Base-by-base conservation (phyloP, 2,113 vertebrate species). In the Bubalus kerabau region DNA sequence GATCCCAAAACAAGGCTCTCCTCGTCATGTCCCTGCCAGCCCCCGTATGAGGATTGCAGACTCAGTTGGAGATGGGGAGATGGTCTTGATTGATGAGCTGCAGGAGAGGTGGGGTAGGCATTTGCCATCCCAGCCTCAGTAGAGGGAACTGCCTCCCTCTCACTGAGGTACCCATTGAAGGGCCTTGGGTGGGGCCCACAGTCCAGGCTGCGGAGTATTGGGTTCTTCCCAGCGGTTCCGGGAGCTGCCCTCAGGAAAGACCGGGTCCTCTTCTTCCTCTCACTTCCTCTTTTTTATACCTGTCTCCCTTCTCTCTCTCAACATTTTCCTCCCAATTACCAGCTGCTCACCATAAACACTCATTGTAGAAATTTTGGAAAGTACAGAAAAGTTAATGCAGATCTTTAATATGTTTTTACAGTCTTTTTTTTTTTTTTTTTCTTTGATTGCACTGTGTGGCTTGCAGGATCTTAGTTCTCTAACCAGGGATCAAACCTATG, bases 361-460 rank as follows among this genome's bases (percentile, higher is more conserved):
- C 50, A 8, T 13, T 52, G 28, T 54, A 50, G 56, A 91, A 78
- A 87, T 64, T 91, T 88, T 76, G 64, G 71, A 84, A 96, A 74
- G 81, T 94, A 90, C 46, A 96, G 80, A 84, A 52, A 91, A 88
- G 54, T 92, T 91, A 83, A n/a, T 83, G 50, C n/a, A 54, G 52
- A n/a, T 87, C 50, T 92, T 92, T 84, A 90, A 36, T 90, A 12
- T 91, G 13, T 74, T 7, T 46, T 95, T 95, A 40, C 23, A 59
- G 17, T 52, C 24, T 62, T 88, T 83, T 81, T 48, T 71, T 36
- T 26, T 28, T n/a, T 19, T 36, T n/a, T 26, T 28, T n/a, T 19
- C 23, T 80, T 80, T 30, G 46, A 48, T 48, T 9, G 8, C 28
- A 32, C 28, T 48, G 26, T 17, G 43, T 48, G 43, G 46, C 76